These are phyloP conservation scores for Thelaira solivaga DNA, from an alignment of 2,888 invertebrate genomes.

Conservation along the genomic window DNA sequence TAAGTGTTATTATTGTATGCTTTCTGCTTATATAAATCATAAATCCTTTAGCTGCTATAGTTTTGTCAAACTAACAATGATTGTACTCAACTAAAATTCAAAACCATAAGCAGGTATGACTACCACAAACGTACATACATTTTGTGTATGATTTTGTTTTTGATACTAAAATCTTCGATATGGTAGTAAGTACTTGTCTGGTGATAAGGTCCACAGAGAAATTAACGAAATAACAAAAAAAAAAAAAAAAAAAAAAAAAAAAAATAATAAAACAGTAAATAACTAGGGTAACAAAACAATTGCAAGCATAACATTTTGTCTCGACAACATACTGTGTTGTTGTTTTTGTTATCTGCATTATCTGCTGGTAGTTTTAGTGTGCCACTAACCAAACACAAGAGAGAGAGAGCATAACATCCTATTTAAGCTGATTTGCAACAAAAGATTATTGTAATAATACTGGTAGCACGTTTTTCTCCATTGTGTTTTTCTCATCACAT, in stretches of 20 bases:
- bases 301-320: conserved; percentile 33
- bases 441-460: conserved; percentile 13
- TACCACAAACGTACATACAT: neutral
- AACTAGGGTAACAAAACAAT: conserved; percentile 13
- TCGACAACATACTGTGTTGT: conserved; percentile 8
- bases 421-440: conserved; percentile 38
- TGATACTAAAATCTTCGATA: conserved; percentile 17
- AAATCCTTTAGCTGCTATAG: conserved; percentile 42
- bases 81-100: conserved; percentile 10
- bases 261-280: neutral
- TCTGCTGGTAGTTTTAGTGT: neutral
- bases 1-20: neutral
- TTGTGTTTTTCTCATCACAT: conserved; percentile 1
- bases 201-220: neutral
- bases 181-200: neutral
- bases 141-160: neutral
- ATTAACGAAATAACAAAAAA: neutral
- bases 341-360: neutral
- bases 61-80: conserved; percentile 36
- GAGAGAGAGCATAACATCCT: too few relatives aligned
- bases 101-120: conserved; percentile 29
- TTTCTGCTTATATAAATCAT: conserved; percentile 58
- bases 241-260: neutral
- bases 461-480: conserved; percentile 9
- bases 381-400: neutral